phyloP scores from a whole-genome alignment of 2,888 invertebrate genomes.

The Rhagophthalmus giganteus region DNA sequence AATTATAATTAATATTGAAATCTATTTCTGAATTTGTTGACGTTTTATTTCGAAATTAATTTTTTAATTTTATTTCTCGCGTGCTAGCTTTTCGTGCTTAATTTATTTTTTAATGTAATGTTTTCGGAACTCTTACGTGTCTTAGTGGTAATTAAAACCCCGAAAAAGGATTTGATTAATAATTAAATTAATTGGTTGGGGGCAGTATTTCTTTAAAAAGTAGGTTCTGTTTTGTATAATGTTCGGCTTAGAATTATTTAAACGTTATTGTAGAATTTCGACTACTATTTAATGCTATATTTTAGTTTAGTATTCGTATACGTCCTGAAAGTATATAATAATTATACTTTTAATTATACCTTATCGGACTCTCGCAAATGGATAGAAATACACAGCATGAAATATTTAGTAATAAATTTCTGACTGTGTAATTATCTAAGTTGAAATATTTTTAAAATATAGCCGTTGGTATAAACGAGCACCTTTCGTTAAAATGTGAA shows the following conservation, averaged over 20 bases:
- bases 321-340: slow-evolving; percentile 35
- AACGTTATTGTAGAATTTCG: slow-evolving; percentile 5
- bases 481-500: slow-evolving; percentile 21
- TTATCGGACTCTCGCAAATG: slow-evolving; percentile 37
- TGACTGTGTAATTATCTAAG: slow-evolving; percentile 38
- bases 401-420: slow-evolving; percentile 41
- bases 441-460: slow-evolving; percentile 33
- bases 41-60: too few species aligned
- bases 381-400: slow-evolving; percentile 37
- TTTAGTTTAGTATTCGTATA: slow-evolving; percentile 10
- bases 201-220: background rate
- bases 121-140: too few species aligned
- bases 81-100: too few species aligned
- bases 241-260: slow-evolving; percentile 17
- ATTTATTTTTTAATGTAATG: too few species aligned
- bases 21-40: too few species aligned
- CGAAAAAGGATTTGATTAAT: slow-evolving; percentile 25
- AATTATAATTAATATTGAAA: too few species aligned
- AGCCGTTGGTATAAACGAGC: slow-evolving; percentile 33
- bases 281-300: slow-evolving; percentile 9
- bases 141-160: too few species aligned
- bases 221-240: slow-evolving; percentile 11
- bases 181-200: slow-evolving; percentile 19
- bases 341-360: slow-evolving; percentile 45
- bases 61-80: too few species aligned